phyloP scores from a whole-genome alignment of 1,140 invertebrate genomes.

The Drosophila murphyi region DNA sequence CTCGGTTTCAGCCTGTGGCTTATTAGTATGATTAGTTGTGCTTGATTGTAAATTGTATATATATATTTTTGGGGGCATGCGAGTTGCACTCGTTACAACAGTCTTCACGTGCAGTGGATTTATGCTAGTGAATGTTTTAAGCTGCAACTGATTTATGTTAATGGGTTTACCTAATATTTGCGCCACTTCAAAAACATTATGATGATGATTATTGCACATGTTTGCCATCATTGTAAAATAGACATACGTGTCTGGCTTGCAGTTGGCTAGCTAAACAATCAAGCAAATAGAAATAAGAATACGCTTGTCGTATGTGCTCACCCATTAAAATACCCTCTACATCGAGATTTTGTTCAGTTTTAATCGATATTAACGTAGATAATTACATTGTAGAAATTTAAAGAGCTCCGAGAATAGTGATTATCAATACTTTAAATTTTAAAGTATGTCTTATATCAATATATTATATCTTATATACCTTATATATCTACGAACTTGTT shows the following conservation, averaged over 20 bases:
- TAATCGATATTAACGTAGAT: too few species aligned
- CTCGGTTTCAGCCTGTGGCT: constrained; percentile 36
- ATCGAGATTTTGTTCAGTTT: too few species aligned
- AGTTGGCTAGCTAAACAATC: constrained; percentile 47
- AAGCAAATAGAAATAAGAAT: constrained; percentile 37
- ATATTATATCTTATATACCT: too few species aligned
- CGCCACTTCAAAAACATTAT: constrained; percentile 67
- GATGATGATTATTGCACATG: constrained; percentile 76
- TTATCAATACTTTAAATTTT: too few species aligned
- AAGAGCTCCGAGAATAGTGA: too few species aligned
- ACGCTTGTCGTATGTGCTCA: background rate
- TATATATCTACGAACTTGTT: too few species aligned
- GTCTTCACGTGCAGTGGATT: constrained; percentile 44
- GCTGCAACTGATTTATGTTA: constrained; percentile 71
- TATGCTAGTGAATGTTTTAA: constrained; percentile 42
- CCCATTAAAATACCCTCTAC: background rate
- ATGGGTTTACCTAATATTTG: constrained; percentile 73
- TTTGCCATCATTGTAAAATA: constrained; percentile 74
- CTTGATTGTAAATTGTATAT: constrained; percentile 59
- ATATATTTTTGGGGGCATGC: background rate
- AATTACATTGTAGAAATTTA: too few species aligned
- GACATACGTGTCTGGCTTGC: constrained; percentile 71
- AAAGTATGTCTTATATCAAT: too few species aligned
- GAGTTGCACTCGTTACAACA: constrained; percentile 37
- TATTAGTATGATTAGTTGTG: constrained; percentile 67